Conservation (phyloP, 2,888 invertebrate species). For the Mechanitis messenoides region DNA sequence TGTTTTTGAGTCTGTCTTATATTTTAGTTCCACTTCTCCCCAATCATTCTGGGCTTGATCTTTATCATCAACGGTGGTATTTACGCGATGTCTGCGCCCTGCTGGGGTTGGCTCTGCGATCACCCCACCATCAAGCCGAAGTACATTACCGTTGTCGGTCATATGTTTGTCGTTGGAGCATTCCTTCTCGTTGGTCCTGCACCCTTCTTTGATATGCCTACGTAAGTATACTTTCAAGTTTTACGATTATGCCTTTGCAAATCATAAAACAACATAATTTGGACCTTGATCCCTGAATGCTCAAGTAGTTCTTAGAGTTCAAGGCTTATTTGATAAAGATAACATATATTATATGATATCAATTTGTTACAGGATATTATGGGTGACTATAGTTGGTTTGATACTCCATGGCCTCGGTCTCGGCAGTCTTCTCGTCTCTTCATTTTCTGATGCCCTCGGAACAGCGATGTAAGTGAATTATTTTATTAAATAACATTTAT, state of each 20-base stretch:
- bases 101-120: slow-evolving; percentile 89
- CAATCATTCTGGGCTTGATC: slow-evolving; percentile 84
- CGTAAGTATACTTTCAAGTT: slow-evolving; percentile 57
- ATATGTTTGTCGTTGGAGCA: slow-evolving; percentile 79
- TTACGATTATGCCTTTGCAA: no score
- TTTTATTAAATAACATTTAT: slow-evolving; percentile 1
- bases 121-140: slow-evolving; percentile 79
- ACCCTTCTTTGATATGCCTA: slow-evolving; percentile 81
- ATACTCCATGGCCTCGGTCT: slow-evolving; percentile 89
- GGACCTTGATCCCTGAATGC: no score
- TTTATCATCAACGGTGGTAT: slow-evolving; percentile 90
- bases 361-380: slow-evolving; percentile 70
- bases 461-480: slow-evolving; percentile 84
- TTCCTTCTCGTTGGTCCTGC: slow-evolving; percentile 88
- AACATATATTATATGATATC: no score
- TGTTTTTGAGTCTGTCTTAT: not conserved
- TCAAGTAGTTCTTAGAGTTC: no score
- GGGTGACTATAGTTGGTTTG: slow-evolving; percentile 82
- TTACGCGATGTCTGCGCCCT: slow-evolving; percentile 87
- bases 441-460: slow-evolving; percentile 88
- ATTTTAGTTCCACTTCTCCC: slow-evolving; percentile 80
- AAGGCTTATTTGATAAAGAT: no score
- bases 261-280: no score
- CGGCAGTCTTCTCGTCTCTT: slow-evolving; percentile 89
- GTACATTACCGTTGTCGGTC: slow-evolving; percentile 80